These are phyloP conservation scores for Hydraecia micacea DNA, from an alignment of 2,888 invertebrate genomes.

Conservation along the genomic window DNA sequence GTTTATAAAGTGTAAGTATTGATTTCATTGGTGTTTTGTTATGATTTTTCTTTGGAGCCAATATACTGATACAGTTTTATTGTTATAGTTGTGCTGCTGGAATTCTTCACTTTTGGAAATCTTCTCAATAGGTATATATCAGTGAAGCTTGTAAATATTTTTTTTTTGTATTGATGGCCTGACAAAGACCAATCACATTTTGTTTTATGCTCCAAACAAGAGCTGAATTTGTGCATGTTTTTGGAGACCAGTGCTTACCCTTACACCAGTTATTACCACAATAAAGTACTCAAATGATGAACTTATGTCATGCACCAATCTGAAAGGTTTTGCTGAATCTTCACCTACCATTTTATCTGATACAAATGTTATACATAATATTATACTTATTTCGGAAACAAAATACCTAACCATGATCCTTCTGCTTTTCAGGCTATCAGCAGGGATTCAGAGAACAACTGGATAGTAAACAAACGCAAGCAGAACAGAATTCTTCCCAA, in stretches of 20 bases:
- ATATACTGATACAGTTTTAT: conserved; percentile 3
- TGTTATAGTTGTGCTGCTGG: conserved; percentile 21
- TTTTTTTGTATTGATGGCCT: not conserved
- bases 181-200: not conserved
- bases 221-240: not conserved
- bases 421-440: conserved; percentile 93
- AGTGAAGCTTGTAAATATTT: not conserved
- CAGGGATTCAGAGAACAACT: conserved; percentile 98
- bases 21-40: not conserved
- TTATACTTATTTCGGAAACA: rapidly evolving
- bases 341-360: conserved; percentile 88
- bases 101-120: not conserved
- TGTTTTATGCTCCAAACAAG: not conserved
- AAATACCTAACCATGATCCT: conserved; percentile 1
- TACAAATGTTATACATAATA: not conserved
- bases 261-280: not conserved
- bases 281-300: conserved; percentile 79
- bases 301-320: conserved; percentile 90
- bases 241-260: not conserved
- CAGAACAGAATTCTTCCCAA: conserved; percentile 85
- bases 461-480: conserved; percentile 99
- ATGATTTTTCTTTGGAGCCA: not conserved
- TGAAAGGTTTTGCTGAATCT: conserved; percentile 89
- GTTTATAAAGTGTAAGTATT: conserved; percentile 58
- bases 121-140: conserved; percentile 44